phyloP scores from a whole-genome alignment of 1,140 invertebrate species.

The Macrocentrus cingulum region DNA sequence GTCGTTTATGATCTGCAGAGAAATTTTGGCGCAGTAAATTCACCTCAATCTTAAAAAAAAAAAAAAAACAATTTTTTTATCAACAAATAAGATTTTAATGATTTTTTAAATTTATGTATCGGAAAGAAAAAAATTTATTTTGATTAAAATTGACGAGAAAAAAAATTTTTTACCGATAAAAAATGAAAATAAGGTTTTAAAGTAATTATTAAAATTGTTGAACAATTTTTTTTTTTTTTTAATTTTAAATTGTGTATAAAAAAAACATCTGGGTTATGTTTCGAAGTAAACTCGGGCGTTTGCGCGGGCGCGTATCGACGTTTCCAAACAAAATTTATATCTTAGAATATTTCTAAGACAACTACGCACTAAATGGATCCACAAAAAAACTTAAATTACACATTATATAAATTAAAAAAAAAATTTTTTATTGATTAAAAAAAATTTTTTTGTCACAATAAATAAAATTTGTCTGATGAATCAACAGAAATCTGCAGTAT shows the following conservation, averaged over 20 bases:
- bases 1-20: too few relatives aligned
- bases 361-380: not conserved
- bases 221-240: too few relatives aligned
- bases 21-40: not conserved
- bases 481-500: too few relatives aligned
- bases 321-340: slow-evolving; percentile 20
- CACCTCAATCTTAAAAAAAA: not conserved
- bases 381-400: too few relatives aligned
- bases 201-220: slow-evolving; percentile 23
- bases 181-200: too few relatives aligned
- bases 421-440: too few relatives aligned
- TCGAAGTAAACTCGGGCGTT: slow-evolving; percentile 10
- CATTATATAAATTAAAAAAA: too few relatives aligned
- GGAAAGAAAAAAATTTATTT: not conserved
- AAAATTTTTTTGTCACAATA: too few relatives aligned
- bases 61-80: too few relatives aligned
- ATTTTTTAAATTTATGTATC: not conserved
- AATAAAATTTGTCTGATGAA: too few relatives aligned
- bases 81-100: slow-evolving; percentile 13
- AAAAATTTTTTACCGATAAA: not conserved
- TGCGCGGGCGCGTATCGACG: slow-evolving; percentile 49
- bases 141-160: not conserved
- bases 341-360: slow-evolving; percentile 6
- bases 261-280: not conserved
- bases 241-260: too few relatives aligned